Evolutionary conservation across 1,140 invertebrate genomes (phyloP), one percentile per base, ranked within the genome.

Genomic region (Condylostylus longicornis): DNA sequence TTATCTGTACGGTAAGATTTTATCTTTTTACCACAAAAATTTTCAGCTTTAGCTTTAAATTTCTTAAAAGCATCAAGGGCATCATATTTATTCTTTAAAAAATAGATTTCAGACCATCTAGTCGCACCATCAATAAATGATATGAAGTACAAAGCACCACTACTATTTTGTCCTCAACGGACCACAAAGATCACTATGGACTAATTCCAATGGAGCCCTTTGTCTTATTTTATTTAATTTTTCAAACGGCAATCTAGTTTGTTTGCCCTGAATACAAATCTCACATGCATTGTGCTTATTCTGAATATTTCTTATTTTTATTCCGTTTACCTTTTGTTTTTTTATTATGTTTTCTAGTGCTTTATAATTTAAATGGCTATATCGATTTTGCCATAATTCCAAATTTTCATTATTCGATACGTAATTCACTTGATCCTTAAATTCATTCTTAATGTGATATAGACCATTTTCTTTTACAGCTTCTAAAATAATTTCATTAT

Each of bases 1-100:
- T 64, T 63, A 33, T 62, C 58, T 10, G 44, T 47, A 34, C 47
- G 37, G 13, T 61, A 8, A 10, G 35, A 37, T 42, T 60, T 58
- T 18, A 62, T 42, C 13, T 48, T 51, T 6, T 44, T 35, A 22
- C 43, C 40, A n/a, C 45, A 49, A 42, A 51, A 22, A 9, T 42
- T 46, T 48, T 50, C 38, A 4, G 21, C 20, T 10, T 30, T 10
- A 14, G 3, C 23, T 28, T 36, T 41, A 17, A 13, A 22, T 25
- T 27, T 27, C 8, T n/a, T 4, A 27, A 27, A 27, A 10, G 25
- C 8, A 19, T n/a, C n/a, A n/a, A n/a, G n/a, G n/a, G 33, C 31
- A 12, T 39, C 31, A 13, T 12, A 27, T 39, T 39, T 39, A 12
- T 17, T 2, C 20, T 39, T 39, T 9, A 37, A 9, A 21, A 31